A percentile compares a stretch with the other conserved stretches of the same genome.
Conservation (phyloP, 2,113 vertebrate species). For the Halcyon malimbica region DNA sequence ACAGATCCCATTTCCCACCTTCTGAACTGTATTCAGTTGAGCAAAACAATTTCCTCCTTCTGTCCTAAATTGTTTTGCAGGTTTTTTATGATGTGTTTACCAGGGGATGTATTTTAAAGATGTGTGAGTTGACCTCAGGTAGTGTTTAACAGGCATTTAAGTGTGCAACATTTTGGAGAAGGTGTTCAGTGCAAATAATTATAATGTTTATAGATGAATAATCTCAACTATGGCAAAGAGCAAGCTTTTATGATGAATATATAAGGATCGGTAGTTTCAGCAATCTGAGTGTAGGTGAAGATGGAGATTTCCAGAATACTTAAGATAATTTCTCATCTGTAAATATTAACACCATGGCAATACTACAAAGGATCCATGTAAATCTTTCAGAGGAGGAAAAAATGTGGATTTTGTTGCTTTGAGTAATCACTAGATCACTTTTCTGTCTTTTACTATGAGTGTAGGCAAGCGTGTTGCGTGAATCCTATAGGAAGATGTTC, state of each 20-base stretch:
- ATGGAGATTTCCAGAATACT: not conserved
- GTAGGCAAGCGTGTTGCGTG: fast-evolving
- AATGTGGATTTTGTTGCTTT: not conserved
- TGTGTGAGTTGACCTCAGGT: not conserved
- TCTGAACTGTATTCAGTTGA: not conserved
- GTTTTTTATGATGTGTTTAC: not conserved
- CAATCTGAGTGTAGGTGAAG: not conserved
- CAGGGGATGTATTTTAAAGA: not conserved
- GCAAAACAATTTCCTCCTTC: not conserved
- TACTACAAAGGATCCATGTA: not conserved
- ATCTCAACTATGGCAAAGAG: not conserved
- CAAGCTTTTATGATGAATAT: not conserved
- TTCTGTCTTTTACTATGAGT: not conserved
- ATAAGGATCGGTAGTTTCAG: not conserved
- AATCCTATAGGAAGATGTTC: not conserved
- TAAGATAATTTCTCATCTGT: not conserved
- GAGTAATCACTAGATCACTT: not conserved
- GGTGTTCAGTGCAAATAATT: not conserved
- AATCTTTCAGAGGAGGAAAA: not conserved
- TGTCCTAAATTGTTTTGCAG: not conserved
- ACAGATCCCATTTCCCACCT: not conserved
- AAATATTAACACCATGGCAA: not conserved
- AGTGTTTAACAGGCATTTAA: not conserved
- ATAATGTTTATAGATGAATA: not conserved
- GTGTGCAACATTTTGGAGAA: not conserved